Evolutionary conservation across 2,113 vertebrate species (phyloP).

Genomic region (Chascanopsetta lugubris): DNA sequence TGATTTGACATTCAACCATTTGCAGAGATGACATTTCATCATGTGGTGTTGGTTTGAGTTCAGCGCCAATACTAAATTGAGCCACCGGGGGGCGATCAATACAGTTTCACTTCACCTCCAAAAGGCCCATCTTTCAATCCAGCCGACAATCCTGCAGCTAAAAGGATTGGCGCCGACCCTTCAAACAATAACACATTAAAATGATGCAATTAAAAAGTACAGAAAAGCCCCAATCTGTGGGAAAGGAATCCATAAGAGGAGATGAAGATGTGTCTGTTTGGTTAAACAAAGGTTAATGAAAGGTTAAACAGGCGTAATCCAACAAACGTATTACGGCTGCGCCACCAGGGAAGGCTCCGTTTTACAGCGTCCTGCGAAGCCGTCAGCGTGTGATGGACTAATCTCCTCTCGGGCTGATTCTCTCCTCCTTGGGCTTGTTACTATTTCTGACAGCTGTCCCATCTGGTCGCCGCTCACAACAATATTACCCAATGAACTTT

Average conservation of each 20-base stretch:
- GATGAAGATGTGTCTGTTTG: conserved; percentile 42
- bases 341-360: conserved; percentile 31
- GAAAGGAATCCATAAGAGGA: background rate
- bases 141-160: too few relatives aligned
- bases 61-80: too few relatives aligned
- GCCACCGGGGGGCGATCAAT: too few relatives aligned
- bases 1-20: too few relatives aligned
- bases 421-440: conserved; percentile 40
- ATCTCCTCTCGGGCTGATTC: conserved; percentile 59
- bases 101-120: too few relatives aligned
- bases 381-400: conserved; percentile 68
- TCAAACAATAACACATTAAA: background rate
- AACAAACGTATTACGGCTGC: conserved; percentile 49
- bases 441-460: conserved; percentile 79
- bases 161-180: too few relatives aligned
- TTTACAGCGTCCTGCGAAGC: conserved; percentile 60
- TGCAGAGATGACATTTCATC: too few relatives aligned
- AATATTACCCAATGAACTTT: conserved; percentile 81
- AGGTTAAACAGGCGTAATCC: conserved; percentile 65
- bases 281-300: conserved; percentile 60
- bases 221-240: background rate
- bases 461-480: conserved; percentile 76
- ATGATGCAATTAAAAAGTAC: conserved; percentile 9
- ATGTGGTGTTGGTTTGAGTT: too few relatives aligned
- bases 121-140: too few relatives aligned